Evolutionary conservation across 2,113 vertebrate species (phyloP), one percentile per base, ranked within the genome.

Genomic region (Hippocampus zosterae): DNA sequence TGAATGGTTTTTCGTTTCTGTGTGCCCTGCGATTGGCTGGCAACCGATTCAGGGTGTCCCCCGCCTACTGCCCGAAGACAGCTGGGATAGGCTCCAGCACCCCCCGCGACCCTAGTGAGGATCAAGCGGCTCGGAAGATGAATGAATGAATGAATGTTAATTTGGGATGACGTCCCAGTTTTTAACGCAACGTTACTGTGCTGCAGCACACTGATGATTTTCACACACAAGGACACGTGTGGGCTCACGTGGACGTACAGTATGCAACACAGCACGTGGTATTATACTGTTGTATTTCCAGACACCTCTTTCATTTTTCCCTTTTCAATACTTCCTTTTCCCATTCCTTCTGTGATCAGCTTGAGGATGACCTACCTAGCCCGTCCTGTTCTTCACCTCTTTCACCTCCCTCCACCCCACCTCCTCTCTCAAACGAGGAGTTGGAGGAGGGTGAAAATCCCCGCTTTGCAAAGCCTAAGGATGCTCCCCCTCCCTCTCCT

Each of bases 391-490:
- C 82, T 81, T 65, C 77, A 48, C 53, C 77, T 79, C 75, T 40
- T 19, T 85, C 81, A 66, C 74, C 74, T 73, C 68, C 74, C 63
- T 68, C 73, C 64, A 60, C 80, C 5, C 57, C 81, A 4, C 64
- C 59, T 77, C 81, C 70, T 75, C 59, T 50, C 55, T 78, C 72
- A 23, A 73, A 74, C 33, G 81, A 76, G 12, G 64, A 72, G 2
- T 72, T 68, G 10, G 67, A 65, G 25, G 74, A 74, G 29, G 67
- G 48, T 23, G 76, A 88, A 33, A 91, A 87, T 61, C 89, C 87
- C 8, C 87, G 89, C 61, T 91, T 91, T 81, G 87, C 87, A 27
- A 89, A 88, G 65, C 85, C 89, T n/a, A 88, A 85, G 53, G 52
- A 76, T 3, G 13, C 8, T 48, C 65, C 57, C 21, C 68, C 48